Conservation (phyloP, 2,797 vertebrate genomes). For the Lepus townsendii region DNA sequence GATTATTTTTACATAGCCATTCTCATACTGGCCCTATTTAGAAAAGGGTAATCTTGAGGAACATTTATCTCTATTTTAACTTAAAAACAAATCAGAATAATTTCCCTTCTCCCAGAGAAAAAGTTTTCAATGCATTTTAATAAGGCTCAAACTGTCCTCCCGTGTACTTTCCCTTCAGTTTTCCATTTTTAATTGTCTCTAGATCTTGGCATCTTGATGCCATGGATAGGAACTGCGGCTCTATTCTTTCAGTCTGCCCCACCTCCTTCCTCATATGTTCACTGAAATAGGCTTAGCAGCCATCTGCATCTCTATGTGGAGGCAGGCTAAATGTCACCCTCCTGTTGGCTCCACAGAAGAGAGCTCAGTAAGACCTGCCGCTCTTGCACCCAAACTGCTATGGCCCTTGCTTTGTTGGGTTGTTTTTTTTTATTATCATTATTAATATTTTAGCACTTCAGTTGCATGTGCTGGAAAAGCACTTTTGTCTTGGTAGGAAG, state of each 20-base stretch:
- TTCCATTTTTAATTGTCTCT: slow-evolving; percentile 75
- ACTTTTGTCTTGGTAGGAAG: slow-evolving; percentile 65
- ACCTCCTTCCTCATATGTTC: slow-evolving; percentile 56
- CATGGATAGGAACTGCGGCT: slow-evolving; percentile 51
- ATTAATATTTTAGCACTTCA: slow-evolving; percentile 80
- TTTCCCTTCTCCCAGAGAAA: slow-evolving; percentile 35
- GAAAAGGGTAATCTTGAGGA: slow-evolving; percentile 32
- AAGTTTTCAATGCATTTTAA: slow-evolving; percentile 61
- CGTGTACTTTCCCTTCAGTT: slow-evolving; percentile 53
- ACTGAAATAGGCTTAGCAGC: slow-evolving; percentile 75
- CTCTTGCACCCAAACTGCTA: slow-evolving; percentile 74
- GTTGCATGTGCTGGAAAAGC: slow-evolving; percentile 68
- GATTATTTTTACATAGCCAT: slow-evolving; percentile 66
- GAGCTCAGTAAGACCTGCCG: slow-evolving; percentile 72
- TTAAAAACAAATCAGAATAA: slow-evolving; percentile 61
- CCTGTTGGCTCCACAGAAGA: slow-evolving; percentile 68
- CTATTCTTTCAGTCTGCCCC: slow-evolving; percentile 55
- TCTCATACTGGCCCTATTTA: slow-evolving; percentile 74
- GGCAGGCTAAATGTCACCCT: slow-evolving; percentile 85
- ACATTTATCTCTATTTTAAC: slow-evolving; percentile 50
- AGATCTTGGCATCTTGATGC: slow-evolving; percentile 71
- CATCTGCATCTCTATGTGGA: slow-evolving; percentile 82
- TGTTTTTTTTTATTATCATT: neutral
- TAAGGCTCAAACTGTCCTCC: slow-evolving; percentile 5
- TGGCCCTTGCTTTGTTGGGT: slow-evolving; percentile 63